A percentile compares a stretch with the other conserved stretches of the same genome.
Evolutionary conservation across 2,888 invertebrate genomes (phyloP).

Genomic region (Tryphoninae sp.): DNA sequence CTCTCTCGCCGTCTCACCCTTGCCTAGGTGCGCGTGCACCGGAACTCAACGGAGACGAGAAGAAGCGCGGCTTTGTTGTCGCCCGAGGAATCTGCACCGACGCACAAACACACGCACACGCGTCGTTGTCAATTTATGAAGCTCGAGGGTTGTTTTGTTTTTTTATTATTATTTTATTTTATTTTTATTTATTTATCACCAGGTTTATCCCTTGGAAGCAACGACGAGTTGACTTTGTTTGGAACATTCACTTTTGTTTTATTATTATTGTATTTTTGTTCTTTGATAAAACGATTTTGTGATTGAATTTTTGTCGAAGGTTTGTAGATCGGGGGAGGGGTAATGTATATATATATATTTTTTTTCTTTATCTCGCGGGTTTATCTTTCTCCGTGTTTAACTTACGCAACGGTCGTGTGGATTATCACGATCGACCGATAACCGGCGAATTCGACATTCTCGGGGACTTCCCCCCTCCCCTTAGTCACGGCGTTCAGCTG

Average conservation of each 20-base stretch:
- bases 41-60: conserved; percentile 44
- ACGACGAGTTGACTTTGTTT: too few relatives aligned
- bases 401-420: background rate
- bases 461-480: background rate
- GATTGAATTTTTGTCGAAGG: too few relatives aligned
- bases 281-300: too few relatives aligned
- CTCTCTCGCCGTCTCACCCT: background rate
- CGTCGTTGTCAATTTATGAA: background rate
- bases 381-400: background rate
- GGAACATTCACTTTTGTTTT: too few relatives aligned
- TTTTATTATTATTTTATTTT: too few relatives aligned
- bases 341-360: too few relatives aligned
- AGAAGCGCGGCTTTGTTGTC: conserved; percentile 21
- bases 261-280: too few relatives aligned
- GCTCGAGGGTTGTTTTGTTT: background rate
- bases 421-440: conserved; percentile 12
- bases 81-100: conserved; percentile 14
- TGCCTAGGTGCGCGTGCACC: conserved; percentile 17
- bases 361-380: background rate
- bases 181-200: background rate
- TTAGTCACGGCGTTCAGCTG: background rate
- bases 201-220: too few relatives aligned
- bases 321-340: too few relatives aligned
- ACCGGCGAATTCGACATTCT: conserved; percentile 30
- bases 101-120: too few relatives aligned